Evolutionary conservation across 2,888 invertebrate species (phyloP).

Genomic region (Watsonalla binaria): DNA sequence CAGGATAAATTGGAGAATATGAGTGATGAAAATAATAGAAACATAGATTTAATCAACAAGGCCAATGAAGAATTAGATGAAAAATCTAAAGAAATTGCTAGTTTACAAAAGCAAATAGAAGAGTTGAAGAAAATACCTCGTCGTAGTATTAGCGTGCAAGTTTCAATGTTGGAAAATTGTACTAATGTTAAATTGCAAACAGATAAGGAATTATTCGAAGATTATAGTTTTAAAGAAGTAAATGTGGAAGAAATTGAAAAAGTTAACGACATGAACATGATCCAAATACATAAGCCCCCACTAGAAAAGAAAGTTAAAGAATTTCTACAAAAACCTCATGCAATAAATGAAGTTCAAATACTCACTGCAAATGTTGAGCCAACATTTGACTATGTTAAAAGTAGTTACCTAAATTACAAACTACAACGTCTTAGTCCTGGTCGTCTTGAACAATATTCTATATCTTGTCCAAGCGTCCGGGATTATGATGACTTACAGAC

Average conservation of each 20-base stretch:
- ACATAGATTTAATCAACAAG: slow-evolving; percentile 26
- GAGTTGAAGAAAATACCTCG: slow-evolving; percentile 32
- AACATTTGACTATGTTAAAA: slow-evolving; percentile 39
- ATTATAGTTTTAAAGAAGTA: slow-evolving; percentile 2
- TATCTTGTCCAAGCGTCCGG: slow-evolving; percentile 22
- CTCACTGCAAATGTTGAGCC: slow-evolving; percentile 44
- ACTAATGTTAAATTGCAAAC: slow-evolving; percentile 32
- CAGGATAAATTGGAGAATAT: slow-evolving; percentile 32
- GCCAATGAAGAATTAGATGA: slow-evolving; percentile 30
- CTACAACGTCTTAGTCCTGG: slow-evolving; percentile 41
- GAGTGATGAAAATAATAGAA: slow-evolving; percentile 28
- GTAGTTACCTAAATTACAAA: slow-evolving; percentile 49
- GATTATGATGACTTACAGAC: slow-evolving; percentile 15
- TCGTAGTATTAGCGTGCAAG: slow-evolving; percentile 25
- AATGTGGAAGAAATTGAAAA: slow-evolving; percentile 7
- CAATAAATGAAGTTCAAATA: slow-evolving; percentile 48
- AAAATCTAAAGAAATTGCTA: slow-evolving; percentile 39
- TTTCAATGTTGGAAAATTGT: slow-evolving; percentile 5
- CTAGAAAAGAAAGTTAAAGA: slow-evolving; percentile 12
- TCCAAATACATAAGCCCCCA: slow-evolving; percentile 5
- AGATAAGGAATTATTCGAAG: slow-evolving; percentile 13
- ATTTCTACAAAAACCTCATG: slow-evolving; percentile 16
- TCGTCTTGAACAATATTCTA: slow-evolving; percentile 46
- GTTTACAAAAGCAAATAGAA: slow-evolving; percentile 35
- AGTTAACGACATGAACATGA: slow-evolving; percentile 10